These are phyloP conservation scores for Cerceris ruficornis DNA, from an alignment of 2,888 invertebrate genomes.

Conservation along the genomic window DNA sequence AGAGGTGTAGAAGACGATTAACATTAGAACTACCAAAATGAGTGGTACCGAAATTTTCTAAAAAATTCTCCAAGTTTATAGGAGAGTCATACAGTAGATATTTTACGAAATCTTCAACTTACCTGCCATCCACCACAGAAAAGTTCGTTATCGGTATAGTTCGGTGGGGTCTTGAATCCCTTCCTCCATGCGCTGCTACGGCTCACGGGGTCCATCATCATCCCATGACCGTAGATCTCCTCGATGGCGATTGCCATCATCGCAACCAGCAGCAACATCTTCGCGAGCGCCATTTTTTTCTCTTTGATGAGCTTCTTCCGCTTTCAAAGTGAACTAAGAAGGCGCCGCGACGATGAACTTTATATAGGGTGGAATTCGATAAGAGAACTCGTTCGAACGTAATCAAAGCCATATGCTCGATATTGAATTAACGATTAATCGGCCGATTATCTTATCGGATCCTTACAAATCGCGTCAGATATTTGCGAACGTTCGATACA, in stretches of 20 bases:
- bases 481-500: neutral
- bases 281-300: conserved; percentile 29
- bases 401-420: neutral
- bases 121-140: conserved; percentile 83
- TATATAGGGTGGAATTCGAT: conserved; percentile 36
- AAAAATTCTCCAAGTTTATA: too few species aligned
- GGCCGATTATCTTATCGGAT: conserved; percentile 46
- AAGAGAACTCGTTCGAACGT: conserved; percentile 1
- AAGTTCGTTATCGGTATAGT: conserved; percentile 83
- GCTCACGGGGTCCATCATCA: conserved; percentile 83
- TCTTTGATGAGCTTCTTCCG: neutral
- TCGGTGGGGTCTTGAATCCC: conserved; percentile 80
- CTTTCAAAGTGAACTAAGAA: neutral
- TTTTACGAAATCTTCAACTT: neutral
- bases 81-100: too few species aligned
- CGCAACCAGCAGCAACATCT: conserved; percentile 18
- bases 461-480: neutral
- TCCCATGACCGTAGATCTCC: conserved; percentile 82
- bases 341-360: neutral
- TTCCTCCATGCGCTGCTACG: conserved; percentile 84
- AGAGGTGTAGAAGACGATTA: too few species aligned
- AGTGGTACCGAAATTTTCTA: too few species aligned
- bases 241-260: conserved; percentile 27
- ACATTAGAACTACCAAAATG: too few species aligned
- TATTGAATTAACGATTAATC: conserved; percentile 18